Conservation (phyloP, 2,797 vertebrate species). For the Urophycis tenuis region DNA sequence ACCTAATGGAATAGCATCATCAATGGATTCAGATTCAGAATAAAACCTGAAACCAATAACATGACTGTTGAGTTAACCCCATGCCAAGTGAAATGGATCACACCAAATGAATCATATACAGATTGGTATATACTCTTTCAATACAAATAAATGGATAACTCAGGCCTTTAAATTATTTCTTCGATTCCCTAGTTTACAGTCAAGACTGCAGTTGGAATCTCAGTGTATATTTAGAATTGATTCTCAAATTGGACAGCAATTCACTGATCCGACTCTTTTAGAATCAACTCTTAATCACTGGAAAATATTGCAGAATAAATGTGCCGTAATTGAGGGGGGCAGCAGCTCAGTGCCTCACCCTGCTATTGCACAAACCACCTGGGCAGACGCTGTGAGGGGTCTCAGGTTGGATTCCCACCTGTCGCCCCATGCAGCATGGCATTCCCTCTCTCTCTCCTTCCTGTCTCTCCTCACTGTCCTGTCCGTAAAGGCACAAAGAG, state of each 20-base stretch:
- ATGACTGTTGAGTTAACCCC: neutral
- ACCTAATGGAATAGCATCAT: neutral
- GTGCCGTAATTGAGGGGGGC: neutral
- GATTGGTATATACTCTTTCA: neutral
- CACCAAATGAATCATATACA: neutral
- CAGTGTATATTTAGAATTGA: neutral
- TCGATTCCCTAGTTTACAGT: neutral
- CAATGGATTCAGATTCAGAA: neutral
- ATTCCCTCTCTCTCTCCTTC: no score
- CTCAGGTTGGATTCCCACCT: no score
- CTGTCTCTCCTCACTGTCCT: no score
- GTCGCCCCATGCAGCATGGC: no score
- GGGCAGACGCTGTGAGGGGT: no score
- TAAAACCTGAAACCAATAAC: neutral
- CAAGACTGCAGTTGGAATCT: neutral
- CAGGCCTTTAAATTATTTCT: neutral
- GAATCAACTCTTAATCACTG: neutral
- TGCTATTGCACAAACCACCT: no score
- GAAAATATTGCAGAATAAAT: neutral
- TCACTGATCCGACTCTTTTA: neutral
- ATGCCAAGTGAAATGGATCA: neutral
- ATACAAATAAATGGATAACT: neutral
- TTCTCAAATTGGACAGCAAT: neutral
- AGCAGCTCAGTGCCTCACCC: no score
- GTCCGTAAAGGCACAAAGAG: no score